Evolutionary conservation across 2,113 vertebrate species (phyloP).

Genomic region (Periophthalmus modestus): DNA sequence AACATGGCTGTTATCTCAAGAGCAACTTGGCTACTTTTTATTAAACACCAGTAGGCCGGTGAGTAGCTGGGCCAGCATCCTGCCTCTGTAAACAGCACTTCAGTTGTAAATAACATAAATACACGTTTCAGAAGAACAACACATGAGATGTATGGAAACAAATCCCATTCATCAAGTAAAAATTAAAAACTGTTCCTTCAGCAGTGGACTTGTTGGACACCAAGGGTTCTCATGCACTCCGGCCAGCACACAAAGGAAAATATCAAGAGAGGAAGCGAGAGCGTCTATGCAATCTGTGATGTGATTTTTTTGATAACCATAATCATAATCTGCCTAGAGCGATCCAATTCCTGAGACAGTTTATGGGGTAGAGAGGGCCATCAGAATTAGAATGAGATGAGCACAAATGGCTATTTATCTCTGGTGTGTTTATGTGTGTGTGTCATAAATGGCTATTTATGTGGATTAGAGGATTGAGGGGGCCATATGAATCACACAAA

Average conservation of each 20-base stretch:
- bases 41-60: conserved; percentile 40
- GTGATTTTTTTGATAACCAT: conserved; percentile 88
- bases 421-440: conserved; percentile 27
- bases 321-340: conserved; percentile 87
- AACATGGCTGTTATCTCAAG: neutral
- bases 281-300: conserved; percentile 79
- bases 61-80: conserved; percentile 44
- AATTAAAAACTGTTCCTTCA: conserved; percentile 13
- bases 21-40: conserved; percentile 53
- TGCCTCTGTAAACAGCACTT: conserved; percentile 60
- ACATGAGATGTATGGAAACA: neutral
- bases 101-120: conserved; percentile 26
- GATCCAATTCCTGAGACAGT: conserved; percentile 93
- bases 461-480: conserved; percentile 91
- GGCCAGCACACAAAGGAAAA: conserved; percentile 29
- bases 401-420: conserved; percentile 78
- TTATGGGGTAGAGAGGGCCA: conserved; percentile 85
- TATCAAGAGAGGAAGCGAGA: conserved; percentile 58
- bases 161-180: neutral
- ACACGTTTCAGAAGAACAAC: neutral
- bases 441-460: conserved; percentile 94
- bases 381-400: conserved; percentile 98
- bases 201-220: conserved; percentile 36
- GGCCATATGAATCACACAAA: conserved; percentile 87
- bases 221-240: conserved; percentile 22